Conservation (phyloP, 2,888 invertebrate species). For the Girardia tigrina region DNA sequence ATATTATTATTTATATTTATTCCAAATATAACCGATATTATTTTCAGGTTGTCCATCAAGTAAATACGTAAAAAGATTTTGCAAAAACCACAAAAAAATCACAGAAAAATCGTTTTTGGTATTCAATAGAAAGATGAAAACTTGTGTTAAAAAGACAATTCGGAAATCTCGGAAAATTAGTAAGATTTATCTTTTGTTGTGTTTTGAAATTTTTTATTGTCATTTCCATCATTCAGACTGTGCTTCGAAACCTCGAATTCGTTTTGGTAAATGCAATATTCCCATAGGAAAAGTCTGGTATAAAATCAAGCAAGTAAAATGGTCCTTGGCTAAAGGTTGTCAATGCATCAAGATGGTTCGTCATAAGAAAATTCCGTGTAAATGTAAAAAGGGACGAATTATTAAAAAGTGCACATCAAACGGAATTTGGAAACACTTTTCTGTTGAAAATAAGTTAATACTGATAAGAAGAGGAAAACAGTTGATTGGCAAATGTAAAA, state of each 20-base stretch:
- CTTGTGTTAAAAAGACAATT: neutral
- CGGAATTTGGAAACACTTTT: neutral
- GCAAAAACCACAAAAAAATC: neutral
- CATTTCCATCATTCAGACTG: slow-evolving; percentile 12
- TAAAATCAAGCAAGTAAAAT: neutral
- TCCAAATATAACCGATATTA: too few species aligned
- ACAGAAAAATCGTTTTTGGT: neutral
- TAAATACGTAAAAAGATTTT: neutral
- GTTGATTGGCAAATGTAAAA: neutral
- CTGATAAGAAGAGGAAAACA: neutral
- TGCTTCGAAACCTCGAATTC: neutral
- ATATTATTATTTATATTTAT: too few species aligned
- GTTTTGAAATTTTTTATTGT: neutral
- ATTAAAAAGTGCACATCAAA: neutral
- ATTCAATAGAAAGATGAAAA: neutral
- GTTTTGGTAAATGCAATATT: neutral
- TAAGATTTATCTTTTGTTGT: too few species aligned
- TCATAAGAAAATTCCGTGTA: neutral
- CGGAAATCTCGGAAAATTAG: neutral
- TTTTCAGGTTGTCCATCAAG: slow-evolving; percentile 4
- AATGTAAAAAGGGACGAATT: neutral
- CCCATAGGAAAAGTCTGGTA: neutral
- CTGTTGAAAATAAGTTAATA: neutral
- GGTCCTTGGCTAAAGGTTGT: neutral
- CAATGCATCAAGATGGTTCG: neutral